Evolutionary conservation across 2,888 invertebrate species (phyloP), one percentile per base, ranked within the genome.

Genomic region (Choristoneura rosaceana): DNA sequence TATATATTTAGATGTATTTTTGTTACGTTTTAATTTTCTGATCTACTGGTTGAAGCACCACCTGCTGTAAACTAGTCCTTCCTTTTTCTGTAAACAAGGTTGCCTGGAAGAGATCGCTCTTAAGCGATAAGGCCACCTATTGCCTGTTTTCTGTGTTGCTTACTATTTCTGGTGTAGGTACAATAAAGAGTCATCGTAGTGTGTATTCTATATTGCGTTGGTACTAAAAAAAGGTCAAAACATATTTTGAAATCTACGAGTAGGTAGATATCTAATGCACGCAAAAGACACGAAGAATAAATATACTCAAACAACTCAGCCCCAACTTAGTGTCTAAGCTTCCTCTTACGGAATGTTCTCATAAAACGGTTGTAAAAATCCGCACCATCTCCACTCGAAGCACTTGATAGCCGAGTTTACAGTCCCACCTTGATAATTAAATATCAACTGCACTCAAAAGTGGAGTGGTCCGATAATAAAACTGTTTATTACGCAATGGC

Each of bases 391-490:
- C 63, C 67, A 73, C 67, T 68, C 41, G 55, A 45, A 15, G 43
- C 55, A 41, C 63, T 62, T 63, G 34, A 47, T 58, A 63, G 45
- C 68, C 34, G 52, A 71, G 63, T 73, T 73, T 73, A 73, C 73
- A 69, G 43, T 64, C 73, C 65, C 65, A 66, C 65, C 68, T 69
- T 64, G 50, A 73, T 73, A 73, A 73, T 73, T 73, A 69, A 73
- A 73, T 73, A 73, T 59, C 64, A 69, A 64, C 64, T 73, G 64
- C 73, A 73, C 74, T 76, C 73, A 71, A 70, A 63, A 74, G 50
- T 74, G 59, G 70, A 74, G 75, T 76, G 75, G 64, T 43, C 66
- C 50, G 70, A 74, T 74, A 70, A 73, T 74, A 75, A 74, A 75
- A 60, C 73, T 70, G 66, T 73, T 68, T 74, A 69, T 76, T 76